A percentile compares a stretch with the other conserved stretches of the same genome.
Conservation (phyloP, 2,888 invertebrate genomes). For the Himalopsyche tibetana region DNA sequence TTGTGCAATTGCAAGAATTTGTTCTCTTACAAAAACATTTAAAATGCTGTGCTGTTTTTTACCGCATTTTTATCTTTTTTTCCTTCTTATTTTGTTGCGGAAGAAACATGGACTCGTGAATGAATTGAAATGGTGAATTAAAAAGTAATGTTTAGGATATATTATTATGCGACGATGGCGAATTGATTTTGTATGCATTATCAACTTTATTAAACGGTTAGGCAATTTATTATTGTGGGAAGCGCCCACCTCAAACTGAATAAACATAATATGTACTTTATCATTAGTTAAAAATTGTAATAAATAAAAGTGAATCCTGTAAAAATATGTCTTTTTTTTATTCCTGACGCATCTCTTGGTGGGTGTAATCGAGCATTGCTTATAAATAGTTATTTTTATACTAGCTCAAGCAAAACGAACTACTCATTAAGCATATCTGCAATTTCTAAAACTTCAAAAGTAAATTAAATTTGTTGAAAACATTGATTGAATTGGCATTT, state of each 20-base stretch:
- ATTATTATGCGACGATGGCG: constrained; percentile 45
- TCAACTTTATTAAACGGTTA: constrained; percentile 41
- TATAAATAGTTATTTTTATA: background rate
- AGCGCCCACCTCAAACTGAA: constrained; percentile 54
- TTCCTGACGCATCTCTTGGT: too few species aligned
- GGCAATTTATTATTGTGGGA: constrained; percentile 47
- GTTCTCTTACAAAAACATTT: background rate
- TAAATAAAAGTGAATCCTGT: constrained; percentile 61
- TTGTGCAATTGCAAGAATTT: background rate
- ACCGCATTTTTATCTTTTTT: background rate
- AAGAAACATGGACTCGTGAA: background rate
- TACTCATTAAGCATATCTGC: too few species aligned
- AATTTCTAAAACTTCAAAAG: too few species aligned
- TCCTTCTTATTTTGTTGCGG: background rate
- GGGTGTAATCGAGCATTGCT: background rate
- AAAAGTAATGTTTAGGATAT: constrained; percentile 35
- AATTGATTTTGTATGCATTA: constrained; percentile 59
- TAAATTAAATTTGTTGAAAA: too few species aligned
- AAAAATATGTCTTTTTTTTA: constrained; percentile 41
- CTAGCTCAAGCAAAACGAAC: too few species aligned
- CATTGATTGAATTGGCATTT: too few species aligned
- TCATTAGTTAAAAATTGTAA: constrained; percentile 64
- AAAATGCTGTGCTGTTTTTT: background rate
- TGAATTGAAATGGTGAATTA: constrained; percentile 28
- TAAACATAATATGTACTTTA: constrained; percentile 62